Percentiles rank a stretch among this genome's conserved stretches.
Evolutionary conservation across 2,797 vertebrate species (phyloP).

Genomic region (Sciurus vulgaris): DNA sequence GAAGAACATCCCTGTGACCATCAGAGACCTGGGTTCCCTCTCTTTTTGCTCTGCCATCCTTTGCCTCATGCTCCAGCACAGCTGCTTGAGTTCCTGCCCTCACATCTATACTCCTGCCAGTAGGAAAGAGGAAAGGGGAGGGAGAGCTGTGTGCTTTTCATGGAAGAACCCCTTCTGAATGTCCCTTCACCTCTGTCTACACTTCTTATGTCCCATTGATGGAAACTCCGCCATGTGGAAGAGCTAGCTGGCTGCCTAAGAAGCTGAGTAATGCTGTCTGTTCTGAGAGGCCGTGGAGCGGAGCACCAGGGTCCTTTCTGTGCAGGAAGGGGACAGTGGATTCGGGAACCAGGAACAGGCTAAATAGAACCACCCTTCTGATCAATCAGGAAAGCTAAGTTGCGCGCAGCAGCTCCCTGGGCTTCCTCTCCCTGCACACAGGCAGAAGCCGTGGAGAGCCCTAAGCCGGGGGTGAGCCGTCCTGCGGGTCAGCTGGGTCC

Average conservation of each 20-base stretch:
- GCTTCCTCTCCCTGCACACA: not conserved
- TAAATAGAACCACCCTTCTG: too few species aligned
- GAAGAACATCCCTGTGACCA: not conserved
- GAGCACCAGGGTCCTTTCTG: not conserved
- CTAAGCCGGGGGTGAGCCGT: too few species aligned
- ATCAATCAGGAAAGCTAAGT: not conserved
- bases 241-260: not conserved
- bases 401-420: not conserved
- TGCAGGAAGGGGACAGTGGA: not conserved
- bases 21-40: not conserved
- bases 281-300: not conserved
- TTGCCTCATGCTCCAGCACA: not conserved
- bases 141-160: not conserved
- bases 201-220: not conserved
- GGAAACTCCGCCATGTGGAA: not conserved
- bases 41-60: not conserved
- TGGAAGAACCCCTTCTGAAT: not conserved
- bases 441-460: not conserved
- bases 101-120: not conserved
- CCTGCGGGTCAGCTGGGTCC: too few species aligned
- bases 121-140: not conserved
- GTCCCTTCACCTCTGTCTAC: not conserved
- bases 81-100: conserved; percentile 16
- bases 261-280: not conserved
- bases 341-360: not conserved